Evolutionary conservation across 2,113 vertebrate species (phyloP).

Genomic region (Apus apus): DNA sequence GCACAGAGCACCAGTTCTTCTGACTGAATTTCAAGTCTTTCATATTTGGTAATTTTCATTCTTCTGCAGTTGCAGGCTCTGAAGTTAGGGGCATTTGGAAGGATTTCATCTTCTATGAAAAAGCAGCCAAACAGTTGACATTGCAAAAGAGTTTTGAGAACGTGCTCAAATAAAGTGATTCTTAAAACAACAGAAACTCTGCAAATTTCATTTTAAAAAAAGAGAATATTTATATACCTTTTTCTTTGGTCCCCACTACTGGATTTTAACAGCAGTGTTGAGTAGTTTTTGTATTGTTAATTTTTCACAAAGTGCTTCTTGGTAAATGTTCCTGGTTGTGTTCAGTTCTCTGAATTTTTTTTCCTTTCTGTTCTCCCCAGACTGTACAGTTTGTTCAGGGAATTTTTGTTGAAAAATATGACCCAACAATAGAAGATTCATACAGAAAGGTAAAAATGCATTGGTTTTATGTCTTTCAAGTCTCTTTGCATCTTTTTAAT

Average conservation of each 20-base stretch:
- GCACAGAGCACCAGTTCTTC: not conserved
- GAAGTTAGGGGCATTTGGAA: not conserved
- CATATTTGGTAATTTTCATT: not conserved
- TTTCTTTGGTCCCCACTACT: not conserved
- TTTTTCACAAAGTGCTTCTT: not conserved
- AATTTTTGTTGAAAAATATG: constrained; percentile 99
- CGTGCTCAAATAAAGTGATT: not conserved
- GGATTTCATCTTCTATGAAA: not conserved
- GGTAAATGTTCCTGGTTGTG: not conserved
- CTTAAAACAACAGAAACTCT: not conserved
- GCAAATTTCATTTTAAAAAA: not conserved
- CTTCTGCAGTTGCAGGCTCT: not conserved
- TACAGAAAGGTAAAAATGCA: constrained; percentile 95
- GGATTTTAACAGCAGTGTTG: not conserved
- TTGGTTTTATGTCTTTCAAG: not conserved
- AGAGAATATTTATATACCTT: rapidly evolving
- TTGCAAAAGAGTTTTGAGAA: not conserved
- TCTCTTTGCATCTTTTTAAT: not conserved
- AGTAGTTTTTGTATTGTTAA: not conserved
- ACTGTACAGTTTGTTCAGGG: constrained; percentile 99
- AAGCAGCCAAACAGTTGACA: not conserved
- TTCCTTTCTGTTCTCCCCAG: constrained; percentile 68
- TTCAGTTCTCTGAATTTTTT: not conserved
- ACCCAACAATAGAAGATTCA: constrained; percentile 99
- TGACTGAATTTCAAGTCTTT: not conserved